A percentile compares a stretch with the other conserved stretches of the same genome.
phyloP scores from a whole-genome alignment of 1,140 invertebrate genomes.

The Drosophila serrata region DNA sequence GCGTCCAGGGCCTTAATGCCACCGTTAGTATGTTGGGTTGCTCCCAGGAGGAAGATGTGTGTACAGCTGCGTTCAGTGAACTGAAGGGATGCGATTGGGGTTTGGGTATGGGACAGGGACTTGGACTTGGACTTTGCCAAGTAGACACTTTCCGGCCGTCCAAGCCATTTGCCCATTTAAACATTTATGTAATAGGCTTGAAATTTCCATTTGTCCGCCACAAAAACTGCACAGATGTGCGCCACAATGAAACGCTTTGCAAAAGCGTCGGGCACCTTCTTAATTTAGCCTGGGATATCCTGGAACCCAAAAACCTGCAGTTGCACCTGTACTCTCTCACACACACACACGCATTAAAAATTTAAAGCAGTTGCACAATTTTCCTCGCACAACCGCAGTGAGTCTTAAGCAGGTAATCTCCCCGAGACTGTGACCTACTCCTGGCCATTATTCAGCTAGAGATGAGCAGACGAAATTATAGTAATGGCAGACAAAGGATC shows the following conservation, averaged over 20 bases:
- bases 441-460: slow-evolving; percentile 42
- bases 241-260: slow-evolving; percentile 47
- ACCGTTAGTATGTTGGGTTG: slow-evolving; percentile 36
- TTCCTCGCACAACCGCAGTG: slow-evolving; percentile 56
- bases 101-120: not conserved
- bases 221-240: slow-evolving; percentile 63
- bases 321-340: slow-evolving; percentile 40
- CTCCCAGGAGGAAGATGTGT: slow-evolving; percentile 70
- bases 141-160: slow-evolving; percentile 54
- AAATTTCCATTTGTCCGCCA: slow-evolving; percentile 74
- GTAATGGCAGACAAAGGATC: slow-evolving; percentile 8
- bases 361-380: slow-evolving; percentile 66
- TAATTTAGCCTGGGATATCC: slow-evolving; percentile 1
- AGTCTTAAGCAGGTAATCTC: slow-evolving; percentile 65
- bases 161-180: slow-evolving; percentile 73
- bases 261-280: slow-evolving; percentile 19
- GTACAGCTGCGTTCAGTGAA: slow-evolving; percentile 73
- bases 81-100: slow-evolving; percentile 51
- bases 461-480: slow-evolving; percentile 38
- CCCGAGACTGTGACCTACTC: slow-evolving; percentile 27
- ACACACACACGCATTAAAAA: slow-evolving; percentile 66
- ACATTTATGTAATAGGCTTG: slow-evolving; percentile 81
- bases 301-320: slow-evolving; percentile 1
- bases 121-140: slow-evolving; percentile 19
- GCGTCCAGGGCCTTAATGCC: slow-evolving; percentile 34